A percentile compares a stretch with the other conserved stretches of the same genome.
Conservation (phyloP, 2,113 vertebrate species). For the Cromileptes altivelis region DNA sequence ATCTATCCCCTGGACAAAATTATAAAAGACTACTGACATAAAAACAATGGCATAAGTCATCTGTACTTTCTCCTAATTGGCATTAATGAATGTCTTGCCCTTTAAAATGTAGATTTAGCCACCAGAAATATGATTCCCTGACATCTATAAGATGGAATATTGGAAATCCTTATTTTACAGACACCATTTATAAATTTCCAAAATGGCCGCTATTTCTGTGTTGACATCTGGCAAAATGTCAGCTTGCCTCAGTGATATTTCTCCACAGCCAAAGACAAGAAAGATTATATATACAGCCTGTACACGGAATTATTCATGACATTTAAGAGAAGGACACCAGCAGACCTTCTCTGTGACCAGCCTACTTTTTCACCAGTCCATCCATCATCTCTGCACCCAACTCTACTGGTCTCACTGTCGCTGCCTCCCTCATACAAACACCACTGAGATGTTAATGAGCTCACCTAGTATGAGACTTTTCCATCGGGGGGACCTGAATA, state of each 20-base stretch:
- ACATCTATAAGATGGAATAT: background rate
- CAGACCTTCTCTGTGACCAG: background rate
- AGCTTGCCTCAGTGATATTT: conserved; percentile 1
- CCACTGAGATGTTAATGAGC: conserved; percentile 7
- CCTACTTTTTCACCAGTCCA: background rate
- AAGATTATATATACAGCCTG: background rate
- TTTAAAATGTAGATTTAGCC: background rate
- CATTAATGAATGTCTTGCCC: background rate
- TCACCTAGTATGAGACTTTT: conserved; percentile 4
- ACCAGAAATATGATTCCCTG: background rate
- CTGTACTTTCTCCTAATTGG: background rate
- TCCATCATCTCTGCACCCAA: background rate
- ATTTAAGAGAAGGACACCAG: conserved; percentile 6
- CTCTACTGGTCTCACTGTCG: conserved; percentile 2
- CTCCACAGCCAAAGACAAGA: background rate
- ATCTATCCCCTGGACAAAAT: background rate
- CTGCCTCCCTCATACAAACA: background rate
- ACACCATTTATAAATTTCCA: background rate
- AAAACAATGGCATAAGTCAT: background rate
- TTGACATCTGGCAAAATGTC: conserved; percentile 26
- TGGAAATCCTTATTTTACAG: background rate
- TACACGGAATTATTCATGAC: background rate
- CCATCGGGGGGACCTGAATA: conserved; percentile 4
- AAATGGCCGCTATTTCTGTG: background rate
- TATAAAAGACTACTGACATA: background rate